phyloP scores from a whole-genome alignment of 2,888 invertebrate genomes.

The Eristalis tenax region DNA sequence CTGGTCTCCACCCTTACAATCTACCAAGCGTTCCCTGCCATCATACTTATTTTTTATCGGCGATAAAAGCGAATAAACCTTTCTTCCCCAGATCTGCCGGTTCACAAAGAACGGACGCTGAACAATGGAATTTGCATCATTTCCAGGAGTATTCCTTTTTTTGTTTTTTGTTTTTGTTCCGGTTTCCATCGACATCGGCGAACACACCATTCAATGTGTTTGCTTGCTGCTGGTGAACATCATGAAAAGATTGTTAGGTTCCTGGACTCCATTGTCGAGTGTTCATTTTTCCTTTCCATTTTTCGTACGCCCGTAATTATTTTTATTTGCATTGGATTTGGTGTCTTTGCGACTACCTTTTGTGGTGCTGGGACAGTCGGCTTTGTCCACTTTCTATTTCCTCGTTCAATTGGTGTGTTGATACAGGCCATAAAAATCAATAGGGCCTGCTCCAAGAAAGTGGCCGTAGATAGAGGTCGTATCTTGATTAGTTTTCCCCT shows the following conservation, averaged over 20 bases:
- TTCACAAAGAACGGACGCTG: slow-evolving; percentile 24
- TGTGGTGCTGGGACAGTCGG: not conserved
- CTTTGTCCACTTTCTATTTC: not conserved
- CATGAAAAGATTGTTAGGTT: slow-evolving; percentile 40
- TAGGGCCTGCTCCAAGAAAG: slow-evolving; percentile 11
- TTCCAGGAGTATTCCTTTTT: slow-evolving; percentile 30
- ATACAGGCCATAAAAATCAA: slow-evolving; percentile 31
- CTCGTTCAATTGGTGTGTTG: not conserved
- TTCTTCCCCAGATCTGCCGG: slow-evolving; percentile 17
- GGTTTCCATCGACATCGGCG: not conserved
- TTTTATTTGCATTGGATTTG: slow-evolving; percentile 47
- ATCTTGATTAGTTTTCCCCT: not conserved
- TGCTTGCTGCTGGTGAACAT: slow-evolving; percentile 27
- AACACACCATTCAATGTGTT: not conserved
- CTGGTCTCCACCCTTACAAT: slow-evolving; percentile 12
- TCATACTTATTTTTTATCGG: slow-evolving; percentile 52
- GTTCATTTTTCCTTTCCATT: not conserved
- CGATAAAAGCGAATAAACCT: slow-evolving; percentile 43
- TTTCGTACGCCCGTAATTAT: slow-evolving; percentile 25
- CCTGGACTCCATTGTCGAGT: slow-evolving; percentile 38
- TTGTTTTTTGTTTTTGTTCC: not conserved
- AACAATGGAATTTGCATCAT: slow-evolving; percentile 57
- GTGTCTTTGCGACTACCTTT: slow-evolving; percentile 2
- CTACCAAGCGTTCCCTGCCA: slow-evolving; percentile 11
- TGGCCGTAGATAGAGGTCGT: not conserved